A percentile compares a stretch with the other conserved stretches of the same genome.
Evolutionary conservation across 2,888 invertebrate genomes (phyloP).

Genomic region (Mycalesis mineus): DNA sequence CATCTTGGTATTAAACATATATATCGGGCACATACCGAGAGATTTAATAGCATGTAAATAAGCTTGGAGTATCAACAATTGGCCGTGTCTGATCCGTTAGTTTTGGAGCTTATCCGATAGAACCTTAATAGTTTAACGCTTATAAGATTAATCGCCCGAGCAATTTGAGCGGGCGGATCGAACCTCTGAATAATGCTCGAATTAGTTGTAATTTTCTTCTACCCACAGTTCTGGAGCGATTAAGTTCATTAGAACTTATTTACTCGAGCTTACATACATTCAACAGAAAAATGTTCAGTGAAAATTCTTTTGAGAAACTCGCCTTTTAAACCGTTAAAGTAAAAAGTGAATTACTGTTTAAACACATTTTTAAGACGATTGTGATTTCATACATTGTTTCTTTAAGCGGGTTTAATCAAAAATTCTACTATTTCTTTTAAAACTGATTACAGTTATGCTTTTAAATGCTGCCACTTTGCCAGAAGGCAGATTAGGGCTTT

Average conservation of each 20-base stretch:
- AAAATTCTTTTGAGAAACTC: too few species aligned
- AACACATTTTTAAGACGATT: too few species aligned
- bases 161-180: slow-evolving; percentile 40
- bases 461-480: too few species aligned
- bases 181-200: slow-evolving; percentile 45
- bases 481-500: too few species aligned
- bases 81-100: slow-evolving; percentile 52
- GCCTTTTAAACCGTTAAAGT: too few species aligned
- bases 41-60: slow-evolving; percentile 22
- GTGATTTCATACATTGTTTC: too few species aligned
- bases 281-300: background rate
- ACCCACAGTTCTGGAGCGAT: slow-evolving; percentile 24
- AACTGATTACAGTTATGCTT: too few species aligned
- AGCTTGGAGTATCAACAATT: slow-evolving; percentile 42
- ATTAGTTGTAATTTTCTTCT: slow-evolving; percentile 40
- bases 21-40: background rate
- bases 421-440: too few species aligned
- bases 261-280: background rate
- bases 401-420: too few species aligned
- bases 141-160: slow-evolving; percentile 53
- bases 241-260: background rate
- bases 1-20: too few species aligned
- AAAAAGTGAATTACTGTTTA: too few species aligned
- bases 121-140: slow-evolving; percentile 59
- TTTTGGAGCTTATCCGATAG: slow-evolving; percentile 51